Evolutionary conservation across 2,797 vertebrate genomes (phyloP).

Genomic region (Monodelphis domestica): DNA sequence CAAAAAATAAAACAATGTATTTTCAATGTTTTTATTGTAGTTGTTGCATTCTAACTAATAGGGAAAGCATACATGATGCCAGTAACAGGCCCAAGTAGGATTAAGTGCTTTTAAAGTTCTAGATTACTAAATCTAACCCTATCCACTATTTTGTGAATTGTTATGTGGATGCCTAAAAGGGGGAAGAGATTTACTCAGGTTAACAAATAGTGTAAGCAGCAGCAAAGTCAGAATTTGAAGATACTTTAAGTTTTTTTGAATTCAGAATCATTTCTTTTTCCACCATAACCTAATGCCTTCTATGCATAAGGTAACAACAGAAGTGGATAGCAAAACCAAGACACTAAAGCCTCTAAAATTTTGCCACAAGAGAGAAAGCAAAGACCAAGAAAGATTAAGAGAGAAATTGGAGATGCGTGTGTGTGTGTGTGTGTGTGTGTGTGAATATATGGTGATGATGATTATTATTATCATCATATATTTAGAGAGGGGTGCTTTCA

Average conservation of each 20-base stretch:
- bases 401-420: too few species aligned
- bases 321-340: neutral
- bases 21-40: neutral
- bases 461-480: too few species aligned
- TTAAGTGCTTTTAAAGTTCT: neutral
- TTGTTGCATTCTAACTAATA: neutral
- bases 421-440: too few species aligned
- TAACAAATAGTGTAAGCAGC: neutral
- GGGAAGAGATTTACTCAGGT: neutral
- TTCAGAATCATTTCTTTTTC: slow-evolving; percentile 15
- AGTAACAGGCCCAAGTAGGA: neutral
- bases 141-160: neutral
- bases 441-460: too few species aligned
- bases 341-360: neutral
- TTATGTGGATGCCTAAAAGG: neutral
- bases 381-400: neutral
- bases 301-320: neutral
- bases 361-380: neutral
- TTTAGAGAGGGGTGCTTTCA: too few species aligned
- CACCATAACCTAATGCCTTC: neutral
- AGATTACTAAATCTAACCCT: neutral
- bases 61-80: neutral
- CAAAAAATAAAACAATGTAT: neutral
- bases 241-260: slow-evolving; percentile 12
- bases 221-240: slow-evolving; percentile 17